Conservation (phyloP, 1,140 invertebrate genomes). For the Drosophila sechellia region DNA sequence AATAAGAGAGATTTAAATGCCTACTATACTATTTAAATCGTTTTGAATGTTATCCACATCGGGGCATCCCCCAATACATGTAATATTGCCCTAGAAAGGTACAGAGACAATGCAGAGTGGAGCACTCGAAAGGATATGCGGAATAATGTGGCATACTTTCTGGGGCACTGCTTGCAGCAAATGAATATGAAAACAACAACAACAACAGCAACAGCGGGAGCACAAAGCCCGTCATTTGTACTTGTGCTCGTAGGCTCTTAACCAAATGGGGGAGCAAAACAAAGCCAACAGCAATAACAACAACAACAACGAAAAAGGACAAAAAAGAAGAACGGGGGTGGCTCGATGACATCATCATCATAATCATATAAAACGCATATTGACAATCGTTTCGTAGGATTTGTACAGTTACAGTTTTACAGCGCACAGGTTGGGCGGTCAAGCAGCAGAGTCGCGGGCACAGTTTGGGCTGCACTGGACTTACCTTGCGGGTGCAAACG, state of each 20-base stretch:
- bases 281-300: constrained; percentile 13
- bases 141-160: constrained; percentile 58
- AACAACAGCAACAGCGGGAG: neutral
- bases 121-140: constrained; percentile 45
- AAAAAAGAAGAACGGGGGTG: constrained; percentile 20
- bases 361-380: constrained; percentile 56
- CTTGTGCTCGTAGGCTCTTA: constrained; percentile 39
- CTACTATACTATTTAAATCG: too few relatives aligned
- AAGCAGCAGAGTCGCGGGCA: constrained; percentile 19
- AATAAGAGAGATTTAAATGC: too few relatives aligned
- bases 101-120: constrained; percentile 28
- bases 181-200: neutral
- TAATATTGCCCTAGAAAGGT: neutral
- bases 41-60: too few relatives aligned
- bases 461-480: constrained; percentile 80
- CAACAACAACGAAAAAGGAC: constrained; percentile 4
- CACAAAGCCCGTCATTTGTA: constrained; percentile 31
- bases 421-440: constrained; percentile 5
- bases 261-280: constrained; percentile 30
- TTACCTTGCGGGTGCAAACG: constrained; percentile 95
- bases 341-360: constrained; percentile 60
- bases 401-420: constrained; percentile 41
- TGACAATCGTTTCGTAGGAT: constrained; percentile 18
- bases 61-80: neutral
- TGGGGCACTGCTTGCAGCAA: constrained; percentile 33